Evolutionary conservation across 1,140 invertebrate genomes (phyloP).

Genomic region (Paramacrobiotus metropolitanus): DNA sequence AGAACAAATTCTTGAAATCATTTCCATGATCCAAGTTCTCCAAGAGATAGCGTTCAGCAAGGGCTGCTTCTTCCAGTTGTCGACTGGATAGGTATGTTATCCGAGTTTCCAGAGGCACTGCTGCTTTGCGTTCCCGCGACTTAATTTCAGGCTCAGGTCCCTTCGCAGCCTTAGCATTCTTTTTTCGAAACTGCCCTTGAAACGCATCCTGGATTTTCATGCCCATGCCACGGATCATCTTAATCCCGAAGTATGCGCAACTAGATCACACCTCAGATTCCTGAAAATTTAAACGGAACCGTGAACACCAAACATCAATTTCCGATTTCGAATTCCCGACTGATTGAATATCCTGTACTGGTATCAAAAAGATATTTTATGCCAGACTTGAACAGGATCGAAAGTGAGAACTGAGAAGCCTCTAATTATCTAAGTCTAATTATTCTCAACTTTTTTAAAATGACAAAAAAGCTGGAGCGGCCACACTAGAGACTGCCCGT

Average conservation of each 20-base stretch:
- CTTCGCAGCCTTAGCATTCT: not conserved
- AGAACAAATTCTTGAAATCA: not conserved
- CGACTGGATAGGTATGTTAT: not conserved
- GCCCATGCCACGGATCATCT: constrained; percentile 1
- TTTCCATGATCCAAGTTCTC: not conserved
- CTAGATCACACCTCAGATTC: no score
- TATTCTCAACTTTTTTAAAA: no score
- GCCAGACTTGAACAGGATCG: no score
- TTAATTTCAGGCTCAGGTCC: not conserved
- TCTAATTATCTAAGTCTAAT: no score
- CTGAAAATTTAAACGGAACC: no score
- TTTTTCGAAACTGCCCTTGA: not conserved
- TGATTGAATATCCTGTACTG: no score
- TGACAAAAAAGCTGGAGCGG: no score
- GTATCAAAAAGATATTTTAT: not conserved
- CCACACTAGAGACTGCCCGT: no score
- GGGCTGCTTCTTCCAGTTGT: not conserved
- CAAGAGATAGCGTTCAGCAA: not conserved
- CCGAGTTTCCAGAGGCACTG: not conserved
- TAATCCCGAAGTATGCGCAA: not conserved
- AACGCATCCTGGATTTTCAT: not conserved
- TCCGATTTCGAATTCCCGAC: no score
- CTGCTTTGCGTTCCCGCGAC: not conserved
- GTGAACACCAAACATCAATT: no score
- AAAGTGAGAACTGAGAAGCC: no score